These are phyloP conservation scores for Neoaliturus tenellus DNA, from an alignment of 2,888 invertebrate species.

Conservation along the genomic window DNA sequence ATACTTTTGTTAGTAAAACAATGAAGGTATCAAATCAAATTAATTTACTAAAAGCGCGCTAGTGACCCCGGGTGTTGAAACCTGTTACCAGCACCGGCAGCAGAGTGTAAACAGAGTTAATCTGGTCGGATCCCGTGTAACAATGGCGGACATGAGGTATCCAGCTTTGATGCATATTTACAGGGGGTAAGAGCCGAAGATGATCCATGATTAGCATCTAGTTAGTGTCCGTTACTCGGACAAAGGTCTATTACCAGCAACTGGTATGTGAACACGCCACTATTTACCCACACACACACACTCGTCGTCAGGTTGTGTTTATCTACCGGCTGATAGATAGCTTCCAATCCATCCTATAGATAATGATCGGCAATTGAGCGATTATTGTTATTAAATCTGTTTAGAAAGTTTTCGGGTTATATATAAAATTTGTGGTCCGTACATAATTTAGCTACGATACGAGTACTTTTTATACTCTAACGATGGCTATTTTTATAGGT, in stretches of 20 bases:
- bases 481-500: no score
- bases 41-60: no score
- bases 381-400: no score
- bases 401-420: no score
- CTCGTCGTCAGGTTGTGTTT: not conserved
- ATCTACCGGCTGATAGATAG: not conserved
- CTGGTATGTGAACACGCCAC: not conserved
- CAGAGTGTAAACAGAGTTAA: conserved; percentile 4
- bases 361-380: not conserved
- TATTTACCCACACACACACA: not conserved
- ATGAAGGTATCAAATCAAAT: no score
- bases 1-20: no score
- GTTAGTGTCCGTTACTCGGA: conserved; percentile 24
- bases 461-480: no score
- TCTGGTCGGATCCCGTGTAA: not conserved
- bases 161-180: conserved; percentile 38
- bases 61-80: no score
- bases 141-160: not conserved
- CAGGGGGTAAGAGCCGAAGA: conserved; percentile 12
- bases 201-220: conserved; percentile 49
- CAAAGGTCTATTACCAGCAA: conserved; percentile 43
- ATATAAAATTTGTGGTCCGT: no score
- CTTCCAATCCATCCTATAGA: not conserved
- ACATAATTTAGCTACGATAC: no score
- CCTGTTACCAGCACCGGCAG: no score